Percentiles rank a stretch among this genome's conserved stretches.
Evolutionary conservation across 35 echinoderm and acorn worm species (phyloP).

Genomic region (Acanthaster planci): DNA sequence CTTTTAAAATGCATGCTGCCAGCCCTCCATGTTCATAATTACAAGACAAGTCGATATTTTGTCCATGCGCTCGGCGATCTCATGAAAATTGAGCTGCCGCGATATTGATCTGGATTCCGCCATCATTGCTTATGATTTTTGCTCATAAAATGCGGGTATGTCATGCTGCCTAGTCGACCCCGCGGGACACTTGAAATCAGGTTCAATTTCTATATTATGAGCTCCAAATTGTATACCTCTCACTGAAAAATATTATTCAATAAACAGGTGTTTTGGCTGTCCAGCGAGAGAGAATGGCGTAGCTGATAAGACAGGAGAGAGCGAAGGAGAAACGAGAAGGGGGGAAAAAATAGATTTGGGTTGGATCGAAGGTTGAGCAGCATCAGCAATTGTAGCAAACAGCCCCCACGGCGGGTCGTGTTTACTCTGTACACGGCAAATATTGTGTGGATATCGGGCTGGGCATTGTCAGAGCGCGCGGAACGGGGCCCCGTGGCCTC

Average conservation of each 20-base stretch:
- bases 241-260: no score
- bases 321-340: no score
- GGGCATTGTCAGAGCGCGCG: slow-evolving; percentile 36
- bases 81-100: slow-evolving; percentile 7
- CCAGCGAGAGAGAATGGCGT: no score
- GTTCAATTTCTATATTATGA: no score
- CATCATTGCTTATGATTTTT: slow-evolving; percentile 17
- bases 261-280: no score
- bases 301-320: no score
- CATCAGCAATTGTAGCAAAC: slow-evolving; percentile 28
- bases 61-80: neutral
- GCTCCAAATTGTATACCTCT: no score
- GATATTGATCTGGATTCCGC: slow-evolving; percentile 5
- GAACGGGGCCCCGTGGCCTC: no score
- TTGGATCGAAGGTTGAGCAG: slow-evolving; percentile 2
- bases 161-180: no score
- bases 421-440: slow-evolving; percentile 52
- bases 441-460: slow-evolving; percentile 41
- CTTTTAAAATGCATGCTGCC: no score
- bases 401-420: slow-evolving; percentile 17
- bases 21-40: slow-evolving; percentile 8
- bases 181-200: no score
- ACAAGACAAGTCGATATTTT: slow-evolving; percentile 6
- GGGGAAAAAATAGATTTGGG: neutral
- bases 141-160: neutral